Conservation (phyloP, 2,888 invertebrate genomes). For the Heliconius erato region DNA sequence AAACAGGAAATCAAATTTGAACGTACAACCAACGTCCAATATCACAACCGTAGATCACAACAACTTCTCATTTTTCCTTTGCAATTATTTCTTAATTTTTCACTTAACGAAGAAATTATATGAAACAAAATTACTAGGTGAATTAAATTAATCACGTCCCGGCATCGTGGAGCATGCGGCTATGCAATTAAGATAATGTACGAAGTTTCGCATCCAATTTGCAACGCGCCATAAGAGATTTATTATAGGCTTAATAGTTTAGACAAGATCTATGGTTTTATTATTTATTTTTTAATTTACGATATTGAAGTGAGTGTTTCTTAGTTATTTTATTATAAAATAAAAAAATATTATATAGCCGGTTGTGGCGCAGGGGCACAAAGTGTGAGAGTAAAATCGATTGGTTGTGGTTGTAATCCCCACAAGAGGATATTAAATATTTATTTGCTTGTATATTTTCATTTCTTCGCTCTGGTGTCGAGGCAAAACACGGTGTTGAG, state of each 20-base stretch:
- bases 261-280: neutral
- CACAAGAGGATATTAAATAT: no score
- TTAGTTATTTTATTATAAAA: no score
- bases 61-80: neutral
- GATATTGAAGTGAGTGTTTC: neutral
- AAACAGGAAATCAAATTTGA: neutral
- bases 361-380: no score
- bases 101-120: constrained; percentile 16
- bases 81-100: constrained; percentile 8
- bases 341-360: no score
- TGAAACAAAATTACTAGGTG: constrained; percentile 1
- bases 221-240: constrained; percentile 17
- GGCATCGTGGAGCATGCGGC: constrained; percentile 22
- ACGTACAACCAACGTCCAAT: neutral
- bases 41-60: neutral
- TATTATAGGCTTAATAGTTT: constrained; percentile 24
- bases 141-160: constrained; percentile 14
- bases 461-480: no score
- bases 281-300: neutral
- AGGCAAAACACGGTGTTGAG: no score
- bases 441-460: no score
- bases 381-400: no score
- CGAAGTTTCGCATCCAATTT: constrained; percentile 43
- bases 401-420: no score
- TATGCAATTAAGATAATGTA: constrained; percentile 45